These are phyloP conservation scores for Sclerurus mexicanus DNA, from an alignment of 2,113 vertebrate genomes.

Conservation along the genomic window DNA sequence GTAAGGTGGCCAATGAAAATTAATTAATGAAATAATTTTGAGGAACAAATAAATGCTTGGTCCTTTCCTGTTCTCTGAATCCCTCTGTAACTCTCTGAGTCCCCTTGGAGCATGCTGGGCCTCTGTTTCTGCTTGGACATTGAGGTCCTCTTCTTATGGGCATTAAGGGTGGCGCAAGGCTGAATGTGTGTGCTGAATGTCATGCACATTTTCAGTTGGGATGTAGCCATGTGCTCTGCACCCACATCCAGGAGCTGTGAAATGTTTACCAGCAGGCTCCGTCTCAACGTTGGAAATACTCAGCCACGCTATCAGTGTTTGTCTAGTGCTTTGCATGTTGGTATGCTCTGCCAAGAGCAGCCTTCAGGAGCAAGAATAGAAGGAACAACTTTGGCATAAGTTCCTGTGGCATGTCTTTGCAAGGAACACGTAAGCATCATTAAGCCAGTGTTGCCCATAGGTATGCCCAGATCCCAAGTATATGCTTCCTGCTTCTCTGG, in stretches of 20 bases:
- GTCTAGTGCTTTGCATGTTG: background rate
- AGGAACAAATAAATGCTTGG: rapidly evolving
- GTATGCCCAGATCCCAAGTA: background rate
- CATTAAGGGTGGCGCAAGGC: background rate
- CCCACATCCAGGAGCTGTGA: background rate
- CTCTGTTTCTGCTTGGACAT: background rate
- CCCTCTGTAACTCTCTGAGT: background rate
- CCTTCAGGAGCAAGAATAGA: background rate
- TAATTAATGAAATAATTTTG: background rate
- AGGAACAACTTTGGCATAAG: background rate
- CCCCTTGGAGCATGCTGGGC: background rate
- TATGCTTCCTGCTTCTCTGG: background rate
- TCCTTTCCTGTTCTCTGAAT: background rate
- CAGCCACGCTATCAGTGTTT: rapidly evolving
- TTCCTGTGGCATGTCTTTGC: background rate
- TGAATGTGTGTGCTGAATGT: background rate
- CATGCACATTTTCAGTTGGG: background rate
- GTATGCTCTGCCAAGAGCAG: background rate
- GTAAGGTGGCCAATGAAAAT: background rate
- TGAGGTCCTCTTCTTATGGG: rapidly evolving
- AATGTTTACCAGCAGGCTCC: background rate
- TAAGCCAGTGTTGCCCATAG: background rate
- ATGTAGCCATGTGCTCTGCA: background rate
- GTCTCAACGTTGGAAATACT: background rate
- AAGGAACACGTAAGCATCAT: background rate